Evolutionary conservation across 30 jellyfish, hydroid and myxozoan species (phyloP).

Genomic region (Hydractinia symbiolongicarpus): DNA sequence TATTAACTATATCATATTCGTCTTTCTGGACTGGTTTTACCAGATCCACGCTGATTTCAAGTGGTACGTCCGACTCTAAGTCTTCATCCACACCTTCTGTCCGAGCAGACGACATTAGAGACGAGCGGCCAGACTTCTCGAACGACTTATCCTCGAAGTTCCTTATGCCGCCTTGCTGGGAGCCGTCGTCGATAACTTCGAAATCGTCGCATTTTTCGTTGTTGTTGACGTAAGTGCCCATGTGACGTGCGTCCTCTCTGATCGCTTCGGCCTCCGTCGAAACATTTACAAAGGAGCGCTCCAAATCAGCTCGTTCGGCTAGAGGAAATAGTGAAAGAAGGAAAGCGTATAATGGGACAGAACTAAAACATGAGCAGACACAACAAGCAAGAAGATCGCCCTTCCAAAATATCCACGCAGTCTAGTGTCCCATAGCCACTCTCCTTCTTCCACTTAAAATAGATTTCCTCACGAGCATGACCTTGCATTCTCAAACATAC

Average conservation of each 20-base stretch:
- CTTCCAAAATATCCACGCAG: neutral
- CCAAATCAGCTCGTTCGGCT: conserved; percentile 56
- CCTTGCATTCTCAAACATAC: too few relatives aligned
- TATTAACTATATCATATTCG: conserved; percentile 25
- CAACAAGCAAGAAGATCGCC: neutral
- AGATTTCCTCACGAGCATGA: too few relatives aligned
- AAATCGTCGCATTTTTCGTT: conserved; percentile 91
- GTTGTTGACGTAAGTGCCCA: conserved; percentile 77
- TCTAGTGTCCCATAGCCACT: conserved; percentile 13
- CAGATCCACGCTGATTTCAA: conserved; percentile 61
- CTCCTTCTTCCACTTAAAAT: conserved; percentile 3
- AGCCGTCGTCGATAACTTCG: conserved; percentile 84
- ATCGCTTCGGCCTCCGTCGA: conserved; percentile 87
- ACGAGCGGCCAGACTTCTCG: conserved; percentile 55
- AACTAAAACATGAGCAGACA: neutral
- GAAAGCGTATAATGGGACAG: conserved; percentile 20
- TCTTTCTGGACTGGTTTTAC: conserved; percentile 21
- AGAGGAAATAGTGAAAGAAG: conserved; percentile 26
- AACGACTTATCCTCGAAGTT: conserved; percentile 85
- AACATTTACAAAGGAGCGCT: conserved; percentile 86
- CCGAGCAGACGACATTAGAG: conserved; percentile 32
- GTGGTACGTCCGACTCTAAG: conserved; percentile 69
- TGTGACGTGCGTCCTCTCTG: conserved; percentile 46
- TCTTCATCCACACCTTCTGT: conserved; percentile 42
- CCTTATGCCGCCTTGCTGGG: conserved; percentile 64